Conservation (phyloP, 2,888 invertebrate species). For the Leptura quadrifasciata region DNA sequence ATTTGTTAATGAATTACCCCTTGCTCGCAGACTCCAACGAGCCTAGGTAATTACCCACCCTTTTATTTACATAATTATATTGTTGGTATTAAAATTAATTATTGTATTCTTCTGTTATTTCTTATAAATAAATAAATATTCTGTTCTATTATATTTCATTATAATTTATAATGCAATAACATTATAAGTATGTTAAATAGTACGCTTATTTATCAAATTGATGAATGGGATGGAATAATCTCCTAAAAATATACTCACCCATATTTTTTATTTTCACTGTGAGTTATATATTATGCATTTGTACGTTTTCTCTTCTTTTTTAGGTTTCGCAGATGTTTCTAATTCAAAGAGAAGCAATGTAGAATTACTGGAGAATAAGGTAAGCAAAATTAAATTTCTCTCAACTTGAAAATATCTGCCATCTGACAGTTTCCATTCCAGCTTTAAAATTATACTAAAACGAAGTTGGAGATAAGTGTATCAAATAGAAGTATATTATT, state of each 20-base stretch:
- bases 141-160: no score
- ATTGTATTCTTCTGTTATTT: no score
- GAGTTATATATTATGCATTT: neutral
- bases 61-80: no score
- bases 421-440: constrained; percentile 5
- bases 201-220: neutral
- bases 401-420: neutral
- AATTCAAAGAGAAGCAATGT: neutral
- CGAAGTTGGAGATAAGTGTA: constrained; percentile 7
- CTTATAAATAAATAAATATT: no score
- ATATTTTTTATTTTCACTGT: constrained; percentile 4
- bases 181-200: neutral
- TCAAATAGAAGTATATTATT: neutral
- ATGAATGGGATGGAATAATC: neutral
- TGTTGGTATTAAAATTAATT: no score
- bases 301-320: neutral
- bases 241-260: neutral
- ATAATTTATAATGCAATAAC: no score
- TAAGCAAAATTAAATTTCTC: constrained; percentile 26
- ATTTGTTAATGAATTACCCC: no score
- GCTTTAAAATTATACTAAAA: constrained; percentile 1
- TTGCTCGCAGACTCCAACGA: no score
- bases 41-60: no score
- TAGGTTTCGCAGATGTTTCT: neutral
- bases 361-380: constrained; percentile 13